A percentile compares a stretch with the other conserved stretches of the same genome.
Conservation (phyloP, 2,888 invertebrate species). For the Notodonta dromedarius region DNA sequence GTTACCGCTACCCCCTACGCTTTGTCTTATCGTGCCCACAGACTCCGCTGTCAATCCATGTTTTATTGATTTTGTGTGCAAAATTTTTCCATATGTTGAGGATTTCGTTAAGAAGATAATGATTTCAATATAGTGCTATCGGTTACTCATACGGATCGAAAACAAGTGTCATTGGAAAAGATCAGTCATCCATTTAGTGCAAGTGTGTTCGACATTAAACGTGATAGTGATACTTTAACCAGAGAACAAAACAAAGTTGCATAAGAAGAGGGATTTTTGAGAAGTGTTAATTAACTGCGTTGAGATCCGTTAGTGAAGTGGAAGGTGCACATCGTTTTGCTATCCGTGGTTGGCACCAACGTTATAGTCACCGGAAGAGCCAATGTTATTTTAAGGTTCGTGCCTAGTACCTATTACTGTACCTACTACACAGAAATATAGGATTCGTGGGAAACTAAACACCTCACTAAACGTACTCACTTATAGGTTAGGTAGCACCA, state of each 20-base stretch:
- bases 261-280: conserved; percentile 39
- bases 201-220: conserved; percentile 56
- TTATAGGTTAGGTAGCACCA: not conserved
- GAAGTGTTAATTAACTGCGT: conserved; percentile 36
- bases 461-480: conserved; percentile 4
- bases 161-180: conserved; percentile 66
- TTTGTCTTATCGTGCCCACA: conserved; percentile 57
- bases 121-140: conserved; percentile 56
- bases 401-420: conserved; percentile 41
- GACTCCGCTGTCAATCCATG: conserved; percentile 46
- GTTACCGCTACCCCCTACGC: conserved; percentile 56
- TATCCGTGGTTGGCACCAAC: conserved; percentile 64
- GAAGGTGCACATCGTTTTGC: conserved; percentile 42
- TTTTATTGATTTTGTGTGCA: conserved; percentile 62
- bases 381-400: conserved; percentile 81
- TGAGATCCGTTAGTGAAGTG: conserved; percentile 33
- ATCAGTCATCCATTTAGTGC: conserved; percentile 70
- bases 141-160: conserved; percentile 53
- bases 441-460: conserved; percentile 17
- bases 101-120: conserved; percentile 48
- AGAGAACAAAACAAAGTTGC: conserved; percentile 37
- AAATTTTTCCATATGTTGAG: conserved; percentile 51
- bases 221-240: conserved; percentile 51
- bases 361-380: conserved; percentile 70
- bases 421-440: conserved; percentile 41